phyloP scores from a whole-genome alignment of 2,113 vertebrate species.

The Forbesichthys agassizii region DNA sequence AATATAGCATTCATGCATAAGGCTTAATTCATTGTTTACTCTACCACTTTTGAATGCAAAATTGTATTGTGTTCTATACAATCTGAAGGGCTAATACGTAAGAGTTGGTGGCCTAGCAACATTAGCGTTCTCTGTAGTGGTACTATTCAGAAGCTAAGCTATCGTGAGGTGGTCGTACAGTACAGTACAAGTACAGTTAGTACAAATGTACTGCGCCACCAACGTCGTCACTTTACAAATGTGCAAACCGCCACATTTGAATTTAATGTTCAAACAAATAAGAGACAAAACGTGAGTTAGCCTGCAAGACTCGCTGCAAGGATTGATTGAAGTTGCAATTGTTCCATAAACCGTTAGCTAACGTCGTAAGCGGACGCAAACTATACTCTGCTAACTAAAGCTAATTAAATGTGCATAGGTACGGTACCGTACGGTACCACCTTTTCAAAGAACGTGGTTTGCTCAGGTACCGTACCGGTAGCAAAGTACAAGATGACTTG shows the following conservation, averaged over 20 bases:
- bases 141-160: neutral
- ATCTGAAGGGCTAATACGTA: neutral
- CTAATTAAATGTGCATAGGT: conserved; percentile 37
- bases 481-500: neutral
- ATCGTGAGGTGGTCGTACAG: conserved; percentile 11
- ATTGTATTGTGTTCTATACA: neutral
- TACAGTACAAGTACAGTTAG: too few relatives aligned
- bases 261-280: conserved; percentile 11
- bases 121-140: neutral
- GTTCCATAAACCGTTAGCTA: neutral
- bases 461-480: neutral
- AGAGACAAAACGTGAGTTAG: neutral
- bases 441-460: neutral
- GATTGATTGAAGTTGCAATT: neutral
- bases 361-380: conserved; percentile 1
- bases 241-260: conserved; percentile 65
- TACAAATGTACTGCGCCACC: conserved; percentile 47
- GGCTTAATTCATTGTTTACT: too few relatives aligned
- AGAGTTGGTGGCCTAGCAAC: conserved; percentile 55
- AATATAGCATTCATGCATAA: too few relatives aligned
- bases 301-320: too few relatives aligned
- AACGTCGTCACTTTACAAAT: conserved; percentile 54
- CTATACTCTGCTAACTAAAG: conserved; percentile 31
- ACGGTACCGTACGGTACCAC: neutral
- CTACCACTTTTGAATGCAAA: too few relatives aligned